Conservation (phyloP, 2,797 vertebrate species). For the Chelon labrosus region DNA sequence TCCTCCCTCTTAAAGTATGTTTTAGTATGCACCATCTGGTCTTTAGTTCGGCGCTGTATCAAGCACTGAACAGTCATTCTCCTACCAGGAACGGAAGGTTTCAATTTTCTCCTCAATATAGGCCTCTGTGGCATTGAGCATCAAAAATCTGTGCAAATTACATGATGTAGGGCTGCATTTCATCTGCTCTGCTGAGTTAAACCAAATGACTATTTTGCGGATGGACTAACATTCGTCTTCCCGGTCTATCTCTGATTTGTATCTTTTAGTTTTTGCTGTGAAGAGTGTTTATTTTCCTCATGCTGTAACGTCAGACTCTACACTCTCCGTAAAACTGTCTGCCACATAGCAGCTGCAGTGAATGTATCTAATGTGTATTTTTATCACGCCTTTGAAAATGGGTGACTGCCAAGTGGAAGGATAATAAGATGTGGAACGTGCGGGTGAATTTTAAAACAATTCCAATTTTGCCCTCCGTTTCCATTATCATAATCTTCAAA, state of each 20-base stretch:
- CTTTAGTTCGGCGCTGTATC: conserved; percentile 63
- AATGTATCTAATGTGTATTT: conserved; percentile 81
- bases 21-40: conserved; percentile 76
- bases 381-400: conserved; percentile 82
- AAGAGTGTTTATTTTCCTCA: conserved; percentile 70
- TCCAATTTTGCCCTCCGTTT: conserved; percentile 78
- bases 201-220: conserved; percentile 67
- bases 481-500: conserved; percentile 89
- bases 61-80: conserved; percentile 62
- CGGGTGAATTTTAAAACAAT: conserved; percentile 84
- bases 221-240: conserved; percentile 63
- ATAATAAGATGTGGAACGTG: conserved; percentile 85
- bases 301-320: conserved; percentile 67
- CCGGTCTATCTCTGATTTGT: conserved; percentile 54
- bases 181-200: conserved; percentile 58
- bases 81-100: conserved; percentile 64
- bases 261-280: conserved; percentile 42
- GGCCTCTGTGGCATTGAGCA: conserved; percentile 45
- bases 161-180: conserved; percentile 60
- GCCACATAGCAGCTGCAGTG: conserved; percentile 56
- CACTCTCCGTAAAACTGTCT: conserved; percentile 57
- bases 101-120: conserved; percentile 70
- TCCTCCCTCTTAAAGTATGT: conserved; percentile 75
- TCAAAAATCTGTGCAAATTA: conserved; percentile 58
- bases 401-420: conserved; percentile 78